These are phyloP conservation scores for Stenotaenia linearis DNA, from an alignment of 2,888 invertebrate species.

Conservation along the genomic window DNA sequence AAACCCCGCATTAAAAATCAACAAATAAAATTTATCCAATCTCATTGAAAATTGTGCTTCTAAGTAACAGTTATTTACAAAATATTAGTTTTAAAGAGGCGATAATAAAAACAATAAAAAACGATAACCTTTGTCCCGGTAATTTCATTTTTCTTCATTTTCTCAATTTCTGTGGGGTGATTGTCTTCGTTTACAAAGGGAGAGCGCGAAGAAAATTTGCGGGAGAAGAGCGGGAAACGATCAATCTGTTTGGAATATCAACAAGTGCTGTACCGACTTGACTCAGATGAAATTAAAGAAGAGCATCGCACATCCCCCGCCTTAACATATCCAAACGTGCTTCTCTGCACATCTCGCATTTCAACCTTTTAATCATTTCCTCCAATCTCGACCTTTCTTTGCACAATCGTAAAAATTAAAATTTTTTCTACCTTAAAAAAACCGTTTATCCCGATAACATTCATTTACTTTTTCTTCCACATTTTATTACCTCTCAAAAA, in stretches of 20 bases:
- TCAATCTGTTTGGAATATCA: constrained; percentile 15
- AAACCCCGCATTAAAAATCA: not conserved
- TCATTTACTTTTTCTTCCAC: not conserved
- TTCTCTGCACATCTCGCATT: not conserved
- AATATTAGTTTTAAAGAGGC: not conserved
- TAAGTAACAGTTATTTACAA: not conserved
- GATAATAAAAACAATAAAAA: not conserved
- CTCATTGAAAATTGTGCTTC: too few species aligned
- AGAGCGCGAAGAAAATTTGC: not conserved
- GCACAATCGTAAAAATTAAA: not conserved
- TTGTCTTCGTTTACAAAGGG: not conserved
- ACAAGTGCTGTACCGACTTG: constrained; percentile 11
- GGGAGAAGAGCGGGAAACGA: not conserved
- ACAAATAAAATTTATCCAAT: too few species aligned
- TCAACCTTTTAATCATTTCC: not conserved
- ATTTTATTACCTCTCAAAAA: not conserved
- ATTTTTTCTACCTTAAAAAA: not conserved
- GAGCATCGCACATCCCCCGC: not conserved
- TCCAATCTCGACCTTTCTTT: not conserved
- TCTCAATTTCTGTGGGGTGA: not conserved
- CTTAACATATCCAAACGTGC: not conserved
- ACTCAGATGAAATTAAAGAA: not conserved
- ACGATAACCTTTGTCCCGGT: not conserved
- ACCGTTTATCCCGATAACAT: not conserved
- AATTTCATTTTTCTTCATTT: not conserved